Conservation (phyloP, 2,888 invertebrate genomes). For the Chydorus sphaericus region DNA sequence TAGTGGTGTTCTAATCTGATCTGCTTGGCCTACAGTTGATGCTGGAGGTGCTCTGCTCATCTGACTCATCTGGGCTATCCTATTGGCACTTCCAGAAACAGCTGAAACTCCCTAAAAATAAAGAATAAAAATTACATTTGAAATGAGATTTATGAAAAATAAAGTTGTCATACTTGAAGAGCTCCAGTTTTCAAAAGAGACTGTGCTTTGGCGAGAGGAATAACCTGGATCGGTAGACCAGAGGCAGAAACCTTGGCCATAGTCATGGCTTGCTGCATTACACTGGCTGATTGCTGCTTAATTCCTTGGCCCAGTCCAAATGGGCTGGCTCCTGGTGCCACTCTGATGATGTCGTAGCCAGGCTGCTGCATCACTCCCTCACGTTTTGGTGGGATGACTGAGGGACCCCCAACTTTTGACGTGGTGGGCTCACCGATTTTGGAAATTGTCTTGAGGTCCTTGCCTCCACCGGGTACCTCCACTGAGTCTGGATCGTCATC, state of each 20-base stretch:
- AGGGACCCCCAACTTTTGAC: constrained; percentile 14
- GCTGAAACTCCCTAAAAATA: too few species aligned
- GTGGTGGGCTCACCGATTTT: constrained; percentile 19
- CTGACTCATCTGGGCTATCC: too few species aligned
- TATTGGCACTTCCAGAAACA: too few species aligned
- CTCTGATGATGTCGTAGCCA: constrained; percentile 41
- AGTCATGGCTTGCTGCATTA: not conserved
- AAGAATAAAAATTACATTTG: too few species aligned
- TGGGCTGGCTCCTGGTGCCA: constrained; percentile 28
- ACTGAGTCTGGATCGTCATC: constrained; percentile 83
- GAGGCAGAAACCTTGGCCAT: not conserved
- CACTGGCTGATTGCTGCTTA: not conserved
- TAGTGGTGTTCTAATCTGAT: too few species aligned
- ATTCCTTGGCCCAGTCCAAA: constrained; percentile 1
- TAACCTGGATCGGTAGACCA: not conserved
- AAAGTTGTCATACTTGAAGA: not conserved
- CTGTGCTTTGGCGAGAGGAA: not conserved
- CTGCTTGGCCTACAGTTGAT: too few species aligned
- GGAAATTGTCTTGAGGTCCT: constrained; percentile 61
- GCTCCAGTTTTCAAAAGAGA: not conserved
- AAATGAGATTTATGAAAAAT: too few species aligned
- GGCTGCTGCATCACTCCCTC: constrained; percentile 24
- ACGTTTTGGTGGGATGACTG: not conserved
- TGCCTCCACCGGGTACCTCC: constrained; percentile 84
- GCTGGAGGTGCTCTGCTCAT: too few species aligned